These are phyloP conservation scores for Archivesica marissinica DNA, from an alignment of 1,140 invertebrate genomes.

Conservation along the genomic window DNA sequence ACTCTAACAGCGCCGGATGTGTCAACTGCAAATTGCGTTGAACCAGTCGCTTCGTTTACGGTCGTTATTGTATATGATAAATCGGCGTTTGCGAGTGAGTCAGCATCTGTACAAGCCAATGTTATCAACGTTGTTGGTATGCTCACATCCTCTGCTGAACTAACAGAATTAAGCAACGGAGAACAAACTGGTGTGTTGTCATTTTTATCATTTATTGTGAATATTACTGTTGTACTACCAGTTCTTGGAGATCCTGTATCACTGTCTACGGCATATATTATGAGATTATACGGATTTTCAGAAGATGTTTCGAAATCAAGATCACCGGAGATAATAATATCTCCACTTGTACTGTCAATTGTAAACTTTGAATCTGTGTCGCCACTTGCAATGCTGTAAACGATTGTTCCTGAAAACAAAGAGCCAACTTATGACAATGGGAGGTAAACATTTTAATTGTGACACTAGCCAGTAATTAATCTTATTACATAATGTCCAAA, in stretches of 20 bases:
- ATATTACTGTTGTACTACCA: conserved; percentile 54
- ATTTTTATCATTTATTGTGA: conserved; percentile 51
- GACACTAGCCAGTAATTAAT: too few relatives aligned
- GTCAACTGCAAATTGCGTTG: conserved; percentile 15
- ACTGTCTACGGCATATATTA: conserved; percentile 57
- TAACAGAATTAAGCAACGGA: conserved; percentile 14
- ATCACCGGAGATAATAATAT: conserved; percentile 26
- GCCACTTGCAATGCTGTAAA: conserved; percentile 62
- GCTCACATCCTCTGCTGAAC: conserved; percentile 28
- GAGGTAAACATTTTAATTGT: too few relatives aligned
- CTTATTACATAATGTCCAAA: too few relatives aligned
- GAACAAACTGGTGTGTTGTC: conserved; percentile 45
- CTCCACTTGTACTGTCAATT: conserved; percentile 42
- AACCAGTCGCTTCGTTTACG: conserved; percentile 36
- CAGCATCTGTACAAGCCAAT: conserved; percentile 60
- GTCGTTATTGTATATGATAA: conserved; percentile 54
- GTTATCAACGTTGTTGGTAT: conserved; percentile 43
- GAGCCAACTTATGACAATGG: too few relatives aligned
- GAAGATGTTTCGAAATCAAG: conserved; percentile 62
- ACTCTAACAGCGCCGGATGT: conserved; percentile 49
- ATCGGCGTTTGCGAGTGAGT: conserved; percentile 47
- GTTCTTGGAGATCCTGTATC: conserved; percentile 39
- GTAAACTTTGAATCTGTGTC: conserved; percentile 57
- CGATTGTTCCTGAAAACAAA: conserved; percentile 49
- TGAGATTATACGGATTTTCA: conserved; percentile 41